Percentiles rank a stretch among this genome's conserved stretches.
Evolutionary conservation across 2,113 vertebrate species (phyloP).

Genomic region (Callipepla californica): DNA sequence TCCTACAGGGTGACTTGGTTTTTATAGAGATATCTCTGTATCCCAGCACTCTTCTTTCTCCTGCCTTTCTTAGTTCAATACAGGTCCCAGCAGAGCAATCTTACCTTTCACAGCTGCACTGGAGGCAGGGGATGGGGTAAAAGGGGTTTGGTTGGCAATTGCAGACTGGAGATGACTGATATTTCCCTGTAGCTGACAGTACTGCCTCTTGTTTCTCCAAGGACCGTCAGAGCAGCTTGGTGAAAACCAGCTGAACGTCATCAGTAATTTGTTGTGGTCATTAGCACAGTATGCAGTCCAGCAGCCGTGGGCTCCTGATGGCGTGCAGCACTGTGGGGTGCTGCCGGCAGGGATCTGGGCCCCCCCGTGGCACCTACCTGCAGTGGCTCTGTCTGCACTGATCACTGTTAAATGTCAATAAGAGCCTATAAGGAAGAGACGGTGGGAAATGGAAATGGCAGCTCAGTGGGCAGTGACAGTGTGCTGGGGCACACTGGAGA

Average conservation of each 20-base stretch:
- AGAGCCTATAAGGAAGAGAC: not conserved
- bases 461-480: not conserved
- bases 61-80: not conserved
- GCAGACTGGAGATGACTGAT: not conserved
- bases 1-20: not conserved
- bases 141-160: not conserved
- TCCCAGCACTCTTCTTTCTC: not conserved
- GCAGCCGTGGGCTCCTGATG: fast-evolving
- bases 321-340: fast-evolving
- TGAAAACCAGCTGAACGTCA: fast-evolving
- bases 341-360: not conserved
- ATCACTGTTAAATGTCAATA: not conserved
- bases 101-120: not conserved
- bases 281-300: fast-evolving
- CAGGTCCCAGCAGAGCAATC: not conserved
- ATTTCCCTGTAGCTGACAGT: not conserved
- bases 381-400: not conserved
- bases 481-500: fast-evolving
- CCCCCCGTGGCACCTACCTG: not conserved
- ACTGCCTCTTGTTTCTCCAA: not conserved
- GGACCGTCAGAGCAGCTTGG: not conserved
- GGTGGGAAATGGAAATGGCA: not conserved
- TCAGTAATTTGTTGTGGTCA: not conserved
- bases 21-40: not conserved
- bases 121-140: not conserved